Percentiles rank a stretch among this genome's conserved stretches.
Conservation (phyloP, 2,797 vertebrate genomes). For the Betta splendens region DNA sequence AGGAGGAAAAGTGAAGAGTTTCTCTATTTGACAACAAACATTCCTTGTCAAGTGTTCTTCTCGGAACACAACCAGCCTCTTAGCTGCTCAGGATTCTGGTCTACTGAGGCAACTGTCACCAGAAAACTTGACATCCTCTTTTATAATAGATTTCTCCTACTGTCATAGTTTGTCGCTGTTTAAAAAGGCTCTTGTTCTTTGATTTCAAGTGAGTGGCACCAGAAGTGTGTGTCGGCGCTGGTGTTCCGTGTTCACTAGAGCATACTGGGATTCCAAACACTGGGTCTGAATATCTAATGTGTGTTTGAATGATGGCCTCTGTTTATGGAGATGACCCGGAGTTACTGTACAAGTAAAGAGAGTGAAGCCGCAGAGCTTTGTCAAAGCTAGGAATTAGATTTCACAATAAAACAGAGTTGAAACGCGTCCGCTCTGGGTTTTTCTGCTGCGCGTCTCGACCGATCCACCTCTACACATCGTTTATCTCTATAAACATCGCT, state of each 20-base stretch:
- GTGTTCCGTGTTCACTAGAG: constrained; percentile 29
- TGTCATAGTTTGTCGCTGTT: constrained; percentile 47
- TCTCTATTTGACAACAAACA: neutral
- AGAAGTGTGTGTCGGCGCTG: constrained; percentile 26
- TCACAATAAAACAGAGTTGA: too few relatives aligned
- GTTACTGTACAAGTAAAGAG: too few relatives aligned
- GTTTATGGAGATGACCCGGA: too few relatives aligned
- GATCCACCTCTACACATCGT: constrained; percentile 60
- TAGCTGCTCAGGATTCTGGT: constrained; percentile 39
- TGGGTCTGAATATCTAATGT: neutral
- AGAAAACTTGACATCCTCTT: constrained; percentile 52
- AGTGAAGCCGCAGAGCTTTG: too few relatives aligned
- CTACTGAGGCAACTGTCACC: constrained; percentile 54
- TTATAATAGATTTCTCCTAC: constrained; percentile 51
- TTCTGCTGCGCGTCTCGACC: constrained; percentile 33
- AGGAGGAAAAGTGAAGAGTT: neutral
- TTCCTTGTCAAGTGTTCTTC: constrained; percentile 10
- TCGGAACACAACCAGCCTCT: constrained; percentile 38
- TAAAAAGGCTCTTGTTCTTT: constrained; percentile 36
- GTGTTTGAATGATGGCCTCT: too few relatives aligned
- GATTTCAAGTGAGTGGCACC: constrained; percentile 45
- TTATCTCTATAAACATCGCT: constrained; percentile 77
- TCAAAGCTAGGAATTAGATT: too few relatives aligned
- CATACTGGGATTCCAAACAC: constrained; percentile 15
- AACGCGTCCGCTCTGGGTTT: constrained; percentile 12